Percentiles rank a stretch among this genome's conserved stretches.
Evolutionary conservation across 1,140 invertebrate genomes (phyloP).

Genomic region (Conus ventricosus): DNA sequence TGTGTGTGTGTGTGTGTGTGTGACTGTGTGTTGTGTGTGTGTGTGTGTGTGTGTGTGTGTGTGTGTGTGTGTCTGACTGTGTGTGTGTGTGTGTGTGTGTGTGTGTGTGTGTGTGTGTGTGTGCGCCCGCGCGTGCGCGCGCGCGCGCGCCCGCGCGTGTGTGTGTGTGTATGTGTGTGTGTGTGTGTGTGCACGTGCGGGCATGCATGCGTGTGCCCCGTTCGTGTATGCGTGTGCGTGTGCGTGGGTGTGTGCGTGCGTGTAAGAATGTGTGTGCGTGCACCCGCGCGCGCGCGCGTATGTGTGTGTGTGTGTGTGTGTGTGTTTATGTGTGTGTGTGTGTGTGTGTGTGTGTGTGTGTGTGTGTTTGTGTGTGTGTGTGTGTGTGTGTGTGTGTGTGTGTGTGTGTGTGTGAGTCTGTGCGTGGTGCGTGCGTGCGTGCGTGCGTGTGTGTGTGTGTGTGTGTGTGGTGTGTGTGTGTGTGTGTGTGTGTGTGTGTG

Average conservation of each 20-base stretch:
- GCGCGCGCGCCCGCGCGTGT: too few species aligned
- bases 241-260: constrained; percentile 33
- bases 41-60: too few species aligned
- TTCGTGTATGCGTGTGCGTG: neutral
- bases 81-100: constrained; percentile 19
- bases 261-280: neutral
- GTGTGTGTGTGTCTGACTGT: neutral
- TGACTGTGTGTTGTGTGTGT: too few species aligned
- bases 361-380: too few species aligned
- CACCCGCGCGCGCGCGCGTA: neutral
- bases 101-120: constrained; percentile 20
- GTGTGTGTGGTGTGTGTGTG: too few species aligned
- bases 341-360: too few species aligned
- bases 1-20: too few species aligned
- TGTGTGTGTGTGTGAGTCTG: neutral
- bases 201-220: too few species aligned
- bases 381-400: neutral
- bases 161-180: too few species aligned
- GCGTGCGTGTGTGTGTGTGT: too few species aligned
- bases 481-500: neutral
- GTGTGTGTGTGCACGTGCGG: too few species aligned
- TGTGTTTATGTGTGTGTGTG: neutral
- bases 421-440: neutral
- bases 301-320: neutral
- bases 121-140: constrained; percentile 19